These are phyloP conservation scores for Himalopsyche japonica DNA, from an alignment of 2,888 invertebrate genomes.

Conservation along the genomic window DNA sequence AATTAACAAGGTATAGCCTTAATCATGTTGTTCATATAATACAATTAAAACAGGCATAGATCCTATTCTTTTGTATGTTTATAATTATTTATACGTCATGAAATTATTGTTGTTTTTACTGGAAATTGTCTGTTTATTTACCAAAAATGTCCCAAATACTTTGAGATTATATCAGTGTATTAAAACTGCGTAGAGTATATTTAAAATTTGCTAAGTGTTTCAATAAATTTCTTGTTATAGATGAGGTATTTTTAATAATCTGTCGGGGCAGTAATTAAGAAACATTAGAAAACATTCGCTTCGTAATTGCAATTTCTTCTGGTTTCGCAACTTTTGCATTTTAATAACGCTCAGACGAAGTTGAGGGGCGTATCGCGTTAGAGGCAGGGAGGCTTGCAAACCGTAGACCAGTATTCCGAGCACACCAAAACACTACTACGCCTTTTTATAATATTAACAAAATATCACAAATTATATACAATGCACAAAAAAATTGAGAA, in stretches of 20 bases:
- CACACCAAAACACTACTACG: neutral
- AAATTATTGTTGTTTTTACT: no score
- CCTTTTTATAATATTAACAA: neutral
- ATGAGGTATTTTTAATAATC: conserved; percentile 40
- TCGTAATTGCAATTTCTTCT: conserved; percentile 35
- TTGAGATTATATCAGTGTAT: no score
- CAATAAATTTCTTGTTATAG: conserved; percentile 16
- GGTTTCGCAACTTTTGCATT: conserved; percentile 37
- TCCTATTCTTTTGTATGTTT: no score
- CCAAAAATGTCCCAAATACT: no score
- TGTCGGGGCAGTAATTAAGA: conserved; percentile 33
- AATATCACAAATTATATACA: neutral
- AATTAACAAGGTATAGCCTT: no score
- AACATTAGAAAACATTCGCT: conserved; percentile 19
- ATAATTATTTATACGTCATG: no score
- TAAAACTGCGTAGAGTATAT: neutral
- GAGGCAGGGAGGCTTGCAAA: neutral
- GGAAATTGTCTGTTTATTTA: no score
- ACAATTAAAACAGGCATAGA: no score
- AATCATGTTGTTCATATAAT: no score
- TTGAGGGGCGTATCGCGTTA: neutral
- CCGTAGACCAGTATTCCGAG: neutral
- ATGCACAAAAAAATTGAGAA: no score
- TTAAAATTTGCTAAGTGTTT: neutral
- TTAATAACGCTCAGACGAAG: conserved; percentile 21